Base-by-base conservation (phyloP, 2,113 vertebrate genomes). In the Strigops habroptila region DNA sequence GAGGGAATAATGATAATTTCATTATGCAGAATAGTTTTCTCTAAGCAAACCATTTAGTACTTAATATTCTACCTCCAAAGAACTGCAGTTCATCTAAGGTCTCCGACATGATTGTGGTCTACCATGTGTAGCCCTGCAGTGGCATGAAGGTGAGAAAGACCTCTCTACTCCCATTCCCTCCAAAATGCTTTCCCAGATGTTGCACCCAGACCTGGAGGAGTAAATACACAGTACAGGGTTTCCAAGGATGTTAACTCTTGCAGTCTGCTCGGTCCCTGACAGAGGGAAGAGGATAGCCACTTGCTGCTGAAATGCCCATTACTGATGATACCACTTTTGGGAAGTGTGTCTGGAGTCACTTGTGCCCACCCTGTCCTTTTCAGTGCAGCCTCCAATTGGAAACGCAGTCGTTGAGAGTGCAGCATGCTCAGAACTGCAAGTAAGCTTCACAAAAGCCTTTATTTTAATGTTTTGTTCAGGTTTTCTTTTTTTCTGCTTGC, bases 1-100 rank as follows among this genome's bases (percentile, higher is more conserved):
- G 3, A 95, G 93, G 96, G 95, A 97, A 96, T 97, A 95, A 91
- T 96, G 96, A 96, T 97, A 93, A 94, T 94, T 97, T 97, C 96
- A 95, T 96, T 96, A 96, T 92, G 95, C 88, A 88, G 90, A 96
- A 73, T 60, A 81, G 71, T 93, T 92, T 93, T 96, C 89, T 93
- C 92, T 75, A 64, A 96, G 93, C 80, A 83, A 91, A 51, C 86
- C 79, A 59, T 96, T 95, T 90, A 96, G 86, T 85, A 37, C 93
- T 96, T 96, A 93, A 83, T 95, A 76, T 55, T 94, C 90, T 97
- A 95, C 95, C 91, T 97, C 97, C 97, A 90, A 95, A 97, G 97
- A 96, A 79, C 82, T 93, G 64, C 87, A 95, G 97, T 97, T 96
- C 96, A 95, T 90, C 63, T 86, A 5, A 96, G 97, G 97, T 97